Evolutionary conservation across 2,113 vertebrate genomes (phyloP).

Genomic region (Heliornis fulica): DNA sequence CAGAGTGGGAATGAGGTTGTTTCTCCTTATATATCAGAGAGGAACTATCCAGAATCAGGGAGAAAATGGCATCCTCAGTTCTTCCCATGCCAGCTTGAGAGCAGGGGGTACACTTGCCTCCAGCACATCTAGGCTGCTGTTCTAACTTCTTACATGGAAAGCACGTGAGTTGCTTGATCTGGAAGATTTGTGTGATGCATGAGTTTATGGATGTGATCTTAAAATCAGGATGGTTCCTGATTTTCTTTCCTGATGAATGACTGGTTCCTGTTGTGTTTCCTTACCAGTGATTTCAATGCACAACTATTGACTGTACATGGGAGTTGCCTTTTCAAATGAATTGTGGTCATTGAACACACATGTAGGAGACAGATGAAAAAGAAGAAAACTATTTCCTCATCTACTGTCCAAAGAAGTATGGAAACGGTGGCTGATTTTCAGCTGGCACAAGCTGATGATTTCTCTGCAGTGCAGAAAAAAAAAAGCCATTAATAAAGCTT

Average conservation of each 20-base stretch:
- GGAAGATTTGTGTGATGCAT: neutral
- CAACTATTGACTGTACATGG: neutral
- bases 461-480: neutral
- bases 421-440: neutral
- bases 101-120: fast-evolving
- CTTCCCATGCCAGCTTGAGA: neutral
- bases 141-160: neutral
- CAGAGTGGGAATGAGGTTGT: neutral
- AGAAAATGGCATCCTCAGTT: neutral
- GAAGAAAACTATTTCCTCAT: neutral
- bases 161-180: neutral
- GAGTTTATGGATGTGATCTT: neutral
- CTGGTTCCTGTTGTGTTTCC: neutral
- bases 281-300: fast-evolving
- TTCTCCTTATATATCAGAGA: neutral
- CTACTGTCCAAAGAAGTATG: neutral
- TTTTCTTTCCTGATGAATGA: no score
- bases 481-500: neutral
- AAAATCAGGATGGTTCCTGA: neutral
- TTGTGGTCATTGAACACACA: neutral
- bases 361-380: neutral
- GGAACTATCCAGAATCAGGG: neutral
- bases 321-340: neutral
- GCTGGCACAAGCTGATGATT: neutral
- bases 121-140: neutral